phyloP scores from a whole-genome alignment of 2,888 invertebrate genomes.

The Nephrotoma flavescens region DNA sequence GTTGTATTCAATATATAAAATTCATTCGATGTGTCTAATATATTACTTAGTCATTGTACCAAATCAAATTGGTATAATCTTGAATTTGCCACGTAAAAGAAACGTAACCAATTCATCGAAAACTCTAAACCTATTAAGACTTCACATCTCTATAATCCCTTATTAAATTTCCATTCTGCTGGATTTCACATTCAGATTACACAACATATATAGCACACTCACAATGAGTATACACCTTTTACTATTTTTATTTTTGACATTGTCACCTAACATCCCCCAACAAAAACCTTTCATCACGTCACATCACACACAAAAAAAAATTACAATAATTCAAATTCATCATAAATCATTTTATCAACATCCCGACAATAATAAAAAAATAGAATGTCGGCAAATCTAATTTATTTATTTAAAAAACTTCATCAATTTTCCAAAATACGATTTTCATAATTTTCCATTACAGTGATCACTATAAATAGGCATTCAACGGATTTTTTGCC shows the following conservation, averaged over 20 bases:
- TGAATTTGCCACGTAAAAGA: neutral
- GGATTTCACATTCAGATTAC: neutral
- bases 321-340: neutral
- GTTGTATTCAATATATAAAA: neutral
- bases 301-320: neutral
- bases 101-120: neutral
- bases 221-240: neutral
- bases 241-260: neutral
- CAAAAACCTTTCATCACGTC: neutral
- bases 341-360: neutral
- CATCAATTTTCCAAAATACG: neutral
- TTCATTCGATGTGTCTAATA: neutral
- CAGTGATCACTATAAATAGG: neutral
- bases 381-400: neutral
- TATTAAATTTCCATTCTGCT: neutral
- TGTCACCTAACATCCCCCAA: neutral
- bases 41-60: neutral
- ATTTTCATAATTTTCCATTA: neutral
- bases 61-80: neutral
- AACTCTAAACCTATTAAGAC: neutral
- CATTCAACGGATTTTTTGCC: neutral
- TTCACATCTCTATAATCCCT: neutral
- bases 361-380: neutral
- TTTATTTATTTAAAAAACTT: neutral
- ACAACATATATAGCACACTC: neutral